Evolutionary conservation across 2,888 invertebrate species (phyloP).

Genomic region (Drosophila pegasa): DNA sequence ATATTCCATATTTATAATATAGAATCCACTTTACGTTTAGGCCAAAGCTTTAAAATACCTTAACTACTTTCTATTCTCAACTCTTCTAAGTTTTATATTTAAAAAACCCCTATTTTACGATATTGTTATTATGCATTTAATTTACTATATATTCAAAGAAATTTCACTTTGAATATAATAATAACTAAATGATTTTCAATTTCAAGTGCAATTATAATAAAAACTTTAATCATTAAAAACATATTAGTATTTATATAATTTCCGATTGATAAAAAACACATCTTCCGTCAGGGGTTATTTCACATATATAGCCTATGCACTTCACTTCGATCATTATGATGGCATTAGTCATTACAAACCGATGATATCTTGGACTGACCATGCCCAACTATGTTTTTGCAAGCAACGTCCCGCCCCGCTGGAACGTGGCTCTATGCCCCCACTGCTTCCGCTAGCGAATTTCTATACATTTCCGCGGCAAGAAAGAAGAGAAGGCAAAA

Average conservation of each 20-base stretch:
- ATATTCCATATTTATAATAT: too few species aligned
- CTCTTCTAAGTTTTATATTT: too few species aligned
- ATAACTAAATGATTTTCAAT: background rate
- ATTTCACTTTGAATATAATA: too few species aligned
- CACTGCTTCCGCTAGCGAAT: constrained; percentile 54
- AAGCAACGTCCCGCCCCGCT: constrained; percentile 42
- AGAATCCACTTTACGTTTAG: too few species aligned
- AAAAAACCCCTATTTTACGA: too few species aligned
- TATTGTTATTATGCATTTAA: too few species aligned
- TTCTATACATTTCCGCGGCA: constrained; percentile 61
- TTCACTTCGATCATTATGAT: background rate
- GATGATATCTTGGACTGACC: constrained; percentile 11
- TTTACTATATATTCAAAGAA: too few species aligned
- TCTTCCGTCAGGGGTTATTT: background rate
- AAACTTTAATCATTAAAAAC: background rate
- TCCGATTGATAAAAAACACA: background rate
- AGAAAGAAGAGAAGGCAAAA: constrained; percentile 46
- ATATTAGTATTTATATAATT: background rate
- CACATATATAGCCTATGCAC: background rate
- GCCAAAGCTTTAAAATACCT: too few species aligned
- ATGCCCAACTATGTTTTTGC: constrained; percentile 16
- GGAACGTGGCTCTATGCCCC: constrained; percentile 44
- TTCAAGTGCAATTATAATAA: too few species aligned
- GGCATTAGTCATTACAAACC: constrained; percentile 1
- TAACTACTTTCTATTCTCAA: too few species aligned